Base-by-base conservation (phyloP, 2,888 invertebrate genomes). In the Drosophila setosimentum region DNA sequence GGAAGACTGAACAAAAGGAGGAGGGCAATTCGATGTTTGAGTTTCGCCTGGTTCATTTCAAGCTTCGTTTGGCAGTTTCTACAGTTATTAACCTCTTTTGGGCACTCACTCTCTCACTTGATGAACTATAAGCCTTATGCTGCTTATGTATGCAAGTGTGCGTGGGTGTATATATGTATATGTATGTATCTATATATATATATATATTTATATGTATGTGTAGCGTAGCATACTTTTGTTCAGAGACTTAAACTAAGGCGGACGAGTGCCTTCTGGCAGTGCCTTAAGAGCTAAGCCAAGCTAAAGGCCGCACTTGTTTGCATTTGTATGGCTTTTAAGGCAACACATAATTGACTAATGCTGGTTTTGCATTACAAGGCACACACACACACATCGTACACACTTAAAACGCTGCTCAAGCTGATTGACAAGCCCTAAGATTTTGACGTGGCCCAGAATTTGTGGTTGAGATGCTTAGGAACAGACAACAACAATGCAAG, bases 31-130 rank as follows among this genome's bases (percentile, higher is more conserved):
- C 30, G n/a, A 33, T 54, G 61, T 60, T 73, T 63, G 57, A 21
- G 48, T 69, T 72, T 61, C 30, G 63, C 33, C 50, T 45, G 30
- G 62, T 60, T 68, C 51, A 68, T 61, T 58, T 68, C 65, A 58
- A 61, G 66, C 73, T 42, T 60, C 45, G 60, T 51, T 63, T 50
- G 55, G 18, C 64, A 51, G 51, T 64, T 58, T 71, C 53, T 64
- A 58, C 65, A 66, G 75, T 80, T 84, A 83, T 87, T 84, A 83
- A 80, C 80, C 87, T 78, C 73, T 70, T 78, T 77, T 55, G 49
- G 65, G 68, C 50, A 53, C 35, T 33, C 35, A 10, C 40, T 65
- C 69, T 51, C 65, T 51, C 66, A 71, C 54, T 72, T 78, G 77
- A 68, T 70, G 54, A 83, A 71, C 87, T 66, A 55, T 68, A 72